Percentiles rank a stretch among this genome's conserved stretches.
These are phyloP conservation scores for Drosophila pseudotalamancana DNA, from an alignment of 2,888 invertebrate species.

Conservation along the genomic window DNA sequence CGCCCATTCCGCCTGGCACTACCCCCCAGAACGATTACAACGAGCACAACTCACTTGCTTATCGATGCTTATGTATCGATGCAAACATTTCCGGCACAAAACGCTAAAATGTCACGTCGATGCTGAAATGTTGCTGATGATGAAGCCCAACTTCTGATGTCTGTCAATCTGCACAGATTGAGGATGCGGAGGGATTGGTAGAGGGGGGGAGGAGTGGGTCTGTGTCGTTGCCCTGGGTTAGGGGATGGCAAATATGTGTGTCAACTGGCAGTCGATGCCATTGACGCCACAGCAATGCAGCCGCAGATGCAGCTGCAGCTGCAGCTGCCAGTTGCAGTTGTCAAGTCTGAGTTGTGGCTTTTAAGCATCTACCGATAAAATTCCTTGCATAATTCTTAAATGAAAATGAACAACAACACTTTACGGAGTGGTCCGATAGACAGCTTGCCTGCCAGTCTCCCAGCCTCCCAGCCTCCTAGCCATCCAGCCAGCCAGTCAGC, in stretches of 20 bases:
- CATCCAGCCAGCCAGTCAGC: background rate
- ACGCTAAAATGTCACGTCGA: conserved; percentile 78
- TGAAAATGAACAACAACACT: conserved; percentile 61
- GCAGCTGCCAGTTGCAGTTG: conserved; percentile 9
- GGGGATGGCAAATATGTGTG: conserved; percentile 64
- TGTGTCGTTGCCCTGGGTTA: conserved; percentile 47
- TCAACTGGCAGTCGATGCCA: conserved; percentile 71
- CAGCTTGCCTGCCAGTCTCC: conserved; percentile 6
- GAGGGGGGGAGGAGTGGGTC: background rate
- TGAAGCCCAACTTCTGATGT: conserved; percentile 45
- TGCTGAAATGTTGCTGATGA: conserved; percentile 35
- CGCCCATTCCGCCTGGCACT: conserved; percentile 5
- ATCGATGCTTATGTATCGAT: conserved; percentile 66
- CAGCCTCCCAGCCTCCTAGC: background rate
- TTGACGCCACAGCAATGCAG: conserved; percentile 67
- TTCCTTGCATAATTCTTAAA: conserved; percentile 74
- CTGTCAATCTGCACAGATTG: conserved; percentile 38
- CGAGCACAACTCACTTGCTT: conserved; percentile 12
- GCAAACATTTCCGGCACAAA: conserved; percentile 74
- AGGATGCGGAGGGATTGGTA: too few relatives aligned
- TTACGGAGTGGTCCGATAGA: conserved; percentile 21
- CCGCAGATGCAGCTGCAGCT: conserved; percentile 24
- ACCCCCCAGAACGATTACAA: background rate
- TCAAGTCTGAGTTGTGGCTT: conserved; percentile 45
- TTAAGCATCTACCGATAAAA: conserved; percentile 29